Evolutionary conservation across 2,888 invertebrate genomes (phyloP), one percentile per base, ranked within the genome.

Genomic region (Aspidapion aeneum): DNA sequence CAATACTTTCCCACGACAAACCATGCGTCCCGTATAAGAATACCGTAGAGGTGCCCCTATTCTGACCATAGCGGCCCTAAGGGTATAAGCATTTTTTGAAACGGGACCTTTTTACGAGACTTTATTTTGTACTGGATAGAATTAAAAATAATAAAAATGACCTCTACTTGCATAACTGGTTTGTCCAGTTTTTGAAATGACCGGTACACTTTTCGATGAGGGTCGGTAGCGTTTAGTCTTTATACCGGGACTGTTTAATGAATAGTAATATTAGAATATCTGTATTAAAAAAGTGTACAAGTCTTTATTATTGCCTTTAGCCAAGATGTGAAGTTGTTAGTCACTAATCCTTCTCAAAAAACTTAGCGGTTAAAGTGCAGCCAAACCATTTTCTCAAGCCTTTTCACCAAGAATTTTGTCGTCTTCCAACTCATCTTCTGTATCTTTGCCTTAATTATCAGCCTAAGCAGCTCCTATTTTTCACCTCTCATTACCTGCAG

Each of bases 131-230:
- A 63, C 67, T 66, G 70, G 68, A 70, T 73, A 72, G 75, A 76
- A 75, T 74, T 72, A 71, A 64, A 68, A 73, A 70, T 69, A 72
- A 76, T 76, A 76, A 76, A 77, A 73, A 71, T 73, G 72, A 72
- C 71, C 71, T 72, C 68, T 71, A 72, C 71, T 70, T 72, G 65
- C 70, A 72, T 76, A 78, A 79, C 79, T 72, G 70, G 79, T 79
- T 79, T 79, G 79, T 78, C 79, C 79, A 79, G 79, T 79, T 73
- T 69, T 59, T 68, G 35, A 57, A 68, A 67, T 68, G 68, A 70
- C 72, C 72, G 67, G 67, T 67, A 67, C 63, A 58, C 62, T 59
- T 63, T 48, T 52, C 17, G 22, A 55, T 58, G 55, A 54, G 35
- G 35, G 60, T 62, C 55, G 62, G 54, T 54, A 57, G 18, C 12